These are phyloP conservation scores for Darevskia nairensis DNA, from an alignment of 2,797 vertebrate species.

Conservation along the genomic window DNA sequence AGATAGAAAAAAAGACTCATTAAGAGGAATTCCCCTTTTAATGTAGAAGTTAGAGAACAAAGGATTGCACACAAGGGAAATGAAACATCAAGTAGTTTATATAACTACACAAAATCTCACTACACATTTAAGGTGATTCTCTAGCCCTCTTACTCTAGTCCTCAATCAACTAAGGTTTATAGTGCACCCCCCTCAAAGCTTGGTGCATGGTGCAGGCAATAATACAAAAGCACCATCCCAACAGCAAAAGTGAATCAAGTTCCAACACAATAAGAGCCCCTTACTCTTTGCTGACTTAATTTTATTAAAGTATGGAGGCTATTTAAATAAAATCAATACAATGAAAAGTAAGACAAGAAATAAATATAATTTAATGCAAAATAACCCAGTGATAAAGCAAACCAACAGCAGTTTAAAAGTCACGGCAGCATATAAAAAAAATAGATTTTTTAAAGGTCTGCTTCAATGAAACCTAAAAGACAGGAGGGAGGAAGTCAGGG, in stretches of 20 bases:
- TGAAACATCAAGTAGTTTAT: not conserved
- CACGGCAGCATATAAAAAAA: too few relatives aligned
- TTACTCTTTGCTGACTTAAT: not conserved
- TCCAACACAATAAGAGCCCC: too few relatives aligned
- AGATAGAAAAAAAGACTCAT: conserved; percentile 53
- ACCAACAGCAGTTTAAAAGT: too few relatives aligned
- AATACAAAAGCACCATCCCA: not conserved
- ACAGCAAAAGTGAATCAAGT: not conserved
- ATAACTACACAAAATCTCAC: not conserved
- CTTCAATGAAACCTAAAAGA: not conserved
- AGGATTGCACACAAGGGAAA: not conserved
- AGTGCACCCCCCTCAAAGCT: not conserved
- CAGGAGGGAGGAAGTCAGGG: not conserved
- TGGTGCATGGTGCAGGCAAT: too few relatives aligned
- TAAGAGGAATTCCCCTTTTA: conserved; percentile 26
- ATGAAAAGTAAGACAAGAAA: not conserved
- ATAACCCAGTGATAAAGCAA: not conserved
- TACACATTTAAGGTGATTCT: too few relatives aligned
- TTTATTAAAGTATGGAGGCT: not conserved
- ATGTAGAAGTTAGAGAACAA: not conserved
- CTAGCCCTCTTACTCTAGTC: not conserved
- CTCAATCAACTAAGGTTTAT: not conserved
- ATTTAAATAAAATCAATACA: not conserved
- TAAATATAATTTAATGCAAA: not conserved
- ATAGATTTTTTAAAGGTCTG: not conserved